phyloP scores from a whole-genome alignment of 2,113 vertebrate genomes.

The Oostethus manadensis region DNA sequence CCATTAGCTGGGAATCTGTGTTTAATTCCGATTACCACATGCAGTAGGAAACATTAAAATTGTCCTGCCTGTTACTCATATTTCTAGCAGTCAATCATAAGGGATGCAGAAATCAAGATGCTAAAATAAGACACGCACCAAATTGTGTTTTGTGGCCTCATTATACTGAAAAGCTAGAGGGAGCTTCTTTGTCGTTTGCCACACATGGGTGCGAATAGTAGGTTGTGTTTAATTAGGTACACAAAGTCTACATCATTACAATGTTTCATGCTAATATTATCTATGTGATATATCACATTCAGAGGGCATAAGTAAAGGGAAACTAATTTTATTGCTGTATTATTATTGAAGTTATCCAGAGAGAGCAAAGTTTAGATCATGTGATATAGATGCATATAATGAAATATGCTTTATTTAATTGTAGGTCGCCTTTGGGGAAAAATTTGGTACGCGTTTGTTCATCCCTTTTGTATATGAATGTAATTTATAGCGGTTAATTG shows the following conservation, averaged over 20 bases:
- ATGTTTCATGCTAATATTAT: constrained; percentile 27
- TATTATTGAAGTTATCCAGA: too few relatives aligned
- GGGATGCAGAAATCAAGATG: background rate
- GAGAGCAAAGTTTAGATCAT: too few relatives aligned
- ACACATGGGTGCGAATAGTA: constrained; percentile 24
- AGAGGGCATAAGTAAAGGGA: background rate
- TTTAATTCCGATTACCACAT: constrained; percentile 3
- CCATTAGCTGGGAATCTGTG: constrained; percentile 5
- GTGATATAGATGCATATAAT: too few relatives aligned
- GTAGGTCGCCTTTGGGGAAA: background rate
- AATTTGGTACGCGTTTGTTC: too few relatives aligned
- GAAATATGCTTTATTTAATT: background rate
- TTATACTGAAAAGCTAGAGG: constrained; percentile 6
- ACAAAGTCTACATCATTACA: constrained; percentile 30
- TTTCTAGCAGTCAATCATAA: background rate
- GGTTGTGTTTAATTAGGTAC: constrained; percentile 38
- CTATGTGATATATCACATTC: constrained; percentile 17
- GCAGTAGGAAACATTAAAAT: background rate
- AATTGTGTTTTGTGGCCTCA: background rate
- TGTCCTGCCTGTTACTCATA: constrained; percentile 3
- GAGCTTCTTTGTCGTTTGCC: constrained; percentile 9
- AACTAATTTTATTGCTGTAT: background rate
- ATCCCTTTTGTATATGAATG: too few relatives aligned
- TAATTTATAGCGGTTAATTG: too few relatives aligned
- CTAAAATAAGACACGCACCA: constrained; percentile 10